A percentile compares a stretch with the other conserved stretches of the same genome.
phyloP scores from a whole-genome alignment of 1,140 invertebrate genomes.

The Lasioglossum baleicum region DNA sequence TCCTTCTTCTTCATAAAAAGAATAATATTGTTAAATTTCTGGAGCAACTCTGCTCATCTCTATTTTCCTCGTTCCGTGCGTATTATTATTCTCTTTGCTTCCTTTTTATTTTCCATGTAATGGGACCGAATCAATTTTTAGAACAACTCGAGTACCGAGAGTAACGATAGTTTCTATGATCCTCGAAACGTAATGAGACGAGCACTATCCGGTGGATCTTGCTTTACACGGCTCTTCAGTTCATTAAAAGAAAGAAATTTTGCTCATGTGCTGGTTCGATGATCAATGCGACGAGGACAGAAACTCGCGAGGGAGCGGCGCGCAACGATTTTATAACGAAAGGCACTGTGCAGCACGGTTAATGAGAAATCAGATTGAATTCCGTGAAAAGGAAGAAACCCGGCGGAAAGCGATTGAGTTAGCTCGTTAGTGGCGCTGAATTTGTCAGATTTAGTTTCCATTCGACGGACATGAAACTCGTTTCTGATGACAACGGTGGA shows the following conservation, averaged over 20 bases:
- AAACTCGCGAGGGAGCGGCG: background rate
- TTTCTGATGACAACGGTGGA: background rate
- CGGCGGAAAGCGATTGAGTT: background rate
- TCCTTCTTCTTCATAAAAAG: no score
- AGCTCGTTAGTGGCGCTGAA: background rate
- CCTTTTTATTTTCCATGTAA: no score
- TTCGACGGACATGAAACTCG: background rate
- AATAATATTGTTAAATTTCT: no score
- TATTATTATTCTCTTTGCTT: no score
- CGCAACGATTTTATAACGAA: constrained; percentile 14
- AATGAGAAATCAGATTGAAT: constrained; percentile 16
- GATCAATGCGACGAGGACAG: background rate
- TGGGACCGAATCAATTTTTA: no score
- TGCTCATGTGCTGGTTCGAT: background rate
- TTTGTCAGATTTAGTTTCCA: background rate
- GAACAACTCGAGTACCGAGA: no score
- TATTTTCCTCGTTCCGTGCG: no score
- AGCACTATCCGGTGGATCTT: background rate
- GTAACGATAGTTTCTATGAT: no score
- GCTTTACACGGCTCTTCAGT: background rate
- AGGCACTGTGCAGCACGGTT: background rate
- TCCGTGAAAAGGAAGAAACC: background rate
- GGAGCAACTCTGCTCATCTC: no score
- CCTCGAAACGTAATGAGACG: background rate
- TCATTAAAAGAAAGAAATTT: background rate